Evolutionary conservation across 2,797 vertebrate genomes (phyloP), one percentile per base, ranked within the genome.

Genomic region (Manis crassicaudata): DNA sequence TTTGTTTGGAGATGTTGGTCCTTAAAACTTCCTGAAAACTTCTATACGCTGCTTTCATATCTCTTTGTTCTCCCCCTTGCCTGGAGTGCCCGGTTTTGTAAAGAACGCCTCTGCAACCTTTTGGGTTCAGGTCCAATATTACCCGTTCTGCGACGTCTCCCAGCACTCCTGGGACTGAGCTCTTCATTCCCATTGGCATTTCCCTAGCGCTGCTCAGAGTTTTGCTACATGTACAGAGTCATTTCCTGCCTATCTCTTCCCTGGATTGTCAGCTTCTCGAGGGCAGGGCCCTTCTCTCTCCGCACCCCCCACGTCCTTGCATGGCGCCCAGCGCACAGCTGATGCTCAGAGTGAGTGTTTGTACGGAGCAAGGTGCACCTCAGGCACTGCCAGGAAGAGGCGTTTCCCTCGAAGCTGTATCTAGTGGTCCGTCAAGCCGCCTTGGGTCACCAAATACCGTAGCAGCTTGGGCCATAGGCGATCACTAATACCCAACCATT

Each of bases 391-490:
- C 11, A n/a, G 32, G 81, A 94, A 80, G 72, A 88, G 72, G 46
- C 7, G 23, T 83, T 80, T 94, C 65, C 76, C 93, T 70, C 65
- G 58, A 89, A 77, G 76, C 27, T 67, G 76, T 93, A 85, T 90
- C 76, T 80, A 85, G 80, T n/a, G 81, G 93, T 62, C 72, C 58
- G 60, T 90, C 85, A 84, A 90, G 92, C 37, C 75, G 83, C n/a
- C 60, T 72, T 92, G 86, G 86, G 62, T 72, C 94, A 92, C 88
- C 8, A 56, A 94, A 90, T 70, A 90, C 95, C 93, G 79, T 77
- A 82, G 68, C 82, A 52, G 58, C 46, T 72, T 37, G 25, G 70
- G 63, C 40, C 43, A 23, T 35, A 60, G 50, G 56, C 81, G 84
- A 90, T 92, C 14, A 90, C 50, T 70, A 90, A 77, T 27, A 63